Evolutionary conservation across 2,888 invertebrate species (phyloP), one percentile per base, ranked within the genome.

Genomic region (Sarcophaga caerulescens): DNA sequence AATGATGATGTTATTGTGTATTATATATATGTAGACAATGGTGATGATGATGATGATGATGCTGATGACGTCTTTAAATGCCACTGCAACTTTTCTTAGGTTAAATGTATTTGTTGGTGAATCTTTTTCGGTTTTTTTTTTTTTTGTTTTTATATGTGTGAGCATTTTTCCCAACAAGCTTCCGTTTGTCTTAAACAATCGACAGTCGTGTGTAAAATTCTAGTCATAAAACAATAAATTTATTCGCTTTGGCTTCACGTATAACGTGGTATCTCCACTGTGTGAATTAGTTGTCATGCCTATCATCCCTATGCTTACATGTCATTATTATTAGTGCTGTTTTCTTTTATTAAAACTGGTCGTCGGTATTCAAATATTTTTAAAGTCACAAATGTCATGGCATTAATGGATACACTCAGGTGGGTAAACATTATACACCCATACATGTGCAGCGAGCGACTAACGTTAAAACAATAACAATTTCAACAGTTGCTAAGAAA

Each of bases 401-500:
- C 23, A 12, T 19, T 21, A 17, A n/a, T 66, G 25, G 1, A 12
- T 57, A 14, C 21, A 25, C 25, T 52, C 17, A 44, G 19, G 45
- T 21, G 14, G 57, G 12, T 47, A 14, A 52, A 57, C 14, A 52
- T 66, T 19, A 62, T 79, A 76, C 59, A 47, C 68, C 57, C 25
- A 47, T 73, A 82, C 75, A 75, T 78, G 59, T 81, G 73, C 52
- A 23, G 59, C 35, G 10, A 23, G 47, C 35, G 35, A 35, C 35
- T 69, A 68, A 19, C 57, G 45, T 66, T 80, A 73, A 85, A 21
- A 82, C 82, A 85, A 82, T 82, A 76, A 79, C 82, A 79, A 47
- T 71, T 76, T 76, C 12, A 68, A 52, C 21, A 68, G 23, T 62
- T 79, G 47, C 57, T 44, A 66, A 70, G 74, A 60, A 35, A 66